These are phyloP conservation scores for Penaeus indicus DNA, from an alignment of 1,140 invertebrate species.

Conservation along the genomic window DNA sequence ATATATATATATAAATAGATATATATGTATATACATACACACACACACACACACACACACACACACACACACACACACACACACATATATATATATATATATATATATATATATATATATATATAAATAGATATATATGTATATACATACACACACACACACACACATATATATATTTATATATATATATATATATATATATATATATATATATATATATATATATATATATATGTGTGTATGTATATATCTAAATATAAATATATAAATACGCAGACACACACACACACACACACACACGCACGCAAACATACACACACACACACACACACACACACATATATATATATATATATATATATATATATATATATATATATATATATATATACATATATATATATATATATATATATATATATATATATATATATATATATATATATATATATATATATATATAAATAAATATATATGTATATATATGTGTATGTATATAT, in stretches of 20 bases:
- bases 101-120: neutral
- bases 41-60: neutral
- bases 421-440: neutral
- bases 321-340: neutral
- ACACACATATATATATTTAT: neutral
- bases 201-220: too few species aligned
- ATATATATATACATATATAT: constrained; percentile 15
- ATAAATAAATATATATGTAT: neutral
- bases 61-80: neutral
- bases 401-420: neutral
- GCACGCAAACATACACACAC: neutral
- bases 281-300: neutral
- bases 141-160: too few species aligned
- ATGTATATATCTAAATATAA: neutral
- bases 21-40: neutral
- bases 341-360: neutral
- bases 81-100: neutral
- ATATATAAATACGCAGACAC: neutral
- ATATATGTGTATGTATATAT: neutral
- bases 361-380: neutral
- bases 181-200: neutral
- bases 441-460: neutral
- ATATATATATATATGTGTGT: neutral
- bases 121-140: neutral
- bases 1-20: neutral